phyloP scores from a whole-genome alignment of 2,797 vertebrate species.

The Lophius americanus region DNA sequence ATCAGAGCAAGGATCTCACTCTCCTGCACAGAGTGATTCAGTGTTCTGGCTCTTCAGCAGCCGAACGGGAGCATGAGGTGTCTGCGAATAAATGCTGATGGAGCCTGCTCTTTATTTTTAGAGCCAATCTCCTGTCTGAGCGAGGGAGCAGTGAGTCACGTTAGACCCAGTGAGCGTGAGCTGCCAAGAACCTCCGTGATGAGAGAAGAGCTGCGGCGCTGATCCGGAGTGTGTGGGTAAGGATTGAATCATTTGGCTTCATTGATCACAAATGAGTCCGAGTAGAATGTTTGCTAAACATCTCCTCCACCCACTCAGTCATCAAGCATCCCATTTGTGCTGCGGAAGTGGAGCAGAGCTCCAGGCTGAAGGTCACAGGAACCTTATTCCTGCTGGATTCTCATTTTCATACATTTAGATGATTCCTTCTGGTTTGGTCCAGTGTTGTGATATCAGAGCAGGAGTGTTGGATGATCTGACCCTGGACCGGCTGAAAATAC shows the following conservation, averaged over 20 bases:
- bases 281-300: constrained; percentile 51
- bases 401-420: no score
- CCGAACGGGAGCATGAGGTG: constrained; percentile 54
- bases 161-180: constrained; percentile 68
- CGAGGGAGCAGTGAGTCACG: constrained; percentile 76
- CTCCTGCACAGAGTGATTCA: constrained; percentile 1
- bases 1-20: no score
- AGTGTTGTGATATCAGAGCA: no score
- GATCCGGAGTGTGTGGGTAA: constrained; percentile 33
- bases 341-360: no score
- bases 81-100: constrained; percentile 71
- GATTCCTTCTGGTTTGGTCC: no score
- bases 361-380: no score
- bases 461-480: no score
- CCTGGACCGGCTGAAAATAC: no score
- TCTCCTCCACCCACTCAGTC: constrained; percentile 54
- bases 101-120: constrained; percentile 78
- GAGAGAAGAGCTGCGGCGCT: constrained; percentile 29
- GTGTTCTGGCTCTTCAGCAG: constrained; percentile 35
- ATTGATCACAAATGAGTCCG: constrained; percentile 46
- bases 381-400: no score
- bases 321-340: constrained; percentile 37
- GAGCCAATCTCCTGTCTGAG: constrained; percentile 72
- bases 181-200: constrained; percentile 47
- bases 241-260: constrained; percentile 35